Evolutionary conservation across 2,113 vertebrate species (phyloP), one percentile per base, ranked within the genome.

Genomic region (Rhabdornis inornatus): DNA sequence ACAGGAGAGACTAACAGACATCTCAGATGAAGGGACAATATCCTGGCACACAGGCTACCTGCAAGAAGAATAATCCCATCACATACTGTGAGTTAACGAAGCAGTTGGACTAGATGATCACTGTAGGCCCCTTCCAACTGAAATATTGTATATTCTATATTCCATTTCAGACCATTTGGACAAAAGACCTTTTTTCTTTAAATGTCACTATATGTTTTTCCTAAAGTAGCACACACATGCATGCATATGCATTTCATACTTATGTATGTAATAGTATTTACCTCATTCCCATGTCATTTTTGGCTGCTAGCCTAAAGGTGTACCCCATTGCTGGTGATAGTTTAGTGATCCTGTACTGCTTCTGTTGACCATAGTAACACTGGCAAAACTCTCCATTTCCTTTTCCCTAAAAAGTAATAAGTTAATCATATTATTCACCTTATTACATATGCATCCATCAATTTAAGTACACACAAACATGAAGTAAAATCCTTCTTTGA

Each of bases 231-330:
- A 80, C 12, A 55, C 3, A 53, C 8, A 56, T 3, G 28, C 42
- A 89, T 25, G 39, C 24, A 86, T 37, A 83, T 37, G 24, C 39
- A 71, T 56, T 88, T 47, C 39, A 24, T 22, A 88, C 64, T 94
- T 83, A 72, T 20, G 49, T 70, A 79, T 33, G 42, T 18, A 71
- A 42, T 5, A 96, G 42, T 40, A 90, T 89, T 97, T 98, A 99
- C 99, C 99, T 99, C 95, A 97, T 96, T 90, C 99, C 99, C 98
- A 99, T 97, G 95, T 99, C 99, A 88, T 99, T 99, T 99, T 99
- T 99, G 97, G 99, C 99, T 79, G 99, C 98, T 55, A 99, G 97
- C 89, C 99, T 98, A 98, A 99, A 99, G 92, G 98, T 99, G 97
- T 99, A 99, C 98, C 98, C 98, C 94, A 98, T 99, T 88, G 99